phyloP scores from a whole-genome alignment of 2,888 invertebrate species.

The Tribolium freemani region DNA sequence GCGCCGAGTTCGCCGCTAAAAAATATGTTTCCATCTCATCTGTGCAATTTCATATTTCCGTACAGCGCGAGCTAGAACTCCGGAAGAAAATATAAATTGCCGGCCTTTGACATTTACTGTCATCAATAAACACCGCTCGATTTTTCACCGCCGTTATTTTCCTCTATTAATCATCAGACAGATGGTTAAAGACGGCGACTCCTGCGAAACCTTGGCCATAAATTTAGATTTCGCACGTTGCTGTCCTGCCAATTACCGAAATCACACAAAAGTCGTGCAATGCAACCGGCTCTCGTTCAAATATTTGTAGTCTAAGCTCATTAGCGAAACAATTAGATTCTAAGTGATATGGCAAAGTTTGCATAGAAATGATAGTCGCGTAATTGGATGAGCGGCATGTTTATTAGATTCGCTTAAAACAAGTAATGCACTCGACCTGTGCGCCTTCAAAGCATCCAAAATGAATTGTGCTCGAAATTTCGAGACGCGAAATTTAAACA shows the following conservation, averaged over 20 bases:
- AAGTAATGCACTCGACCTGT: constrained; percentile 27
- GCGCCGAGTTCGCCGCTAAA: constrained; percentile 38
- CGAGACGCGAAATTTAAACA: constrained; percentile 11
- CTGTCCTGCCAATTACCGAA: constrained; percentile 29
- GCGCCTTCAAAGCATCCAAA: constrained; percentile 17
- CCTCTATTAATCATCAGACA: constrained; percentile 59
- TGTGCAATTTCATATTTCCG: constrained; percentile 50
- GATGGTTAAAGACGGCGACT: constrained; percentile 49
- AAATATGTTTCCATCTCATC: constrained; percentile 50
- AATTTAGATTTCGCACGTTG: constrained; percentile 39
- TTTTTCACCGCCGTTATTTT: constrained; percentile 57
- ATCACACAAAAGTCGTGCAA: neutral
- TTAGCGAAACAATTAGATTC: constrained; percentile 14
- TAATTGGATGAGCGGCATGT: constrained; percentile 31
- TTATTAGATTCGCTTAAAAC: constrained; percentile 22
- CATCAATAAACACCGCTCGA: constrained; percentile 60
- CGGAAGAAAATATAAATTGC: constrained; percentile 59
- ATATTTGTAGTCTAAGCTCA: constrained; percentile 14
- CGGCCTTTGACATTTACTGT: constrained; percentile 59
- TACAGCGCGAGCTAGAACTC: constrained; percentile 41
- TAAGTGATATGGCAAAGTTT: constrained; percentile 18
- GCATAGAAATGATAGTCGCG: constrained; percentile 29
- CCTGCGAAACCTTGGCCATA: constrained; percentile 30
- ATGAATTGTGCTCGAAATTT: constrained; percentile 28
- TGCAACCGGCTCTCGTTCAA: neutral